phyloP scores from a whole-genome alignment of 2,113 vertebrate species.

The Dissostichus mawsoni region DNA sequence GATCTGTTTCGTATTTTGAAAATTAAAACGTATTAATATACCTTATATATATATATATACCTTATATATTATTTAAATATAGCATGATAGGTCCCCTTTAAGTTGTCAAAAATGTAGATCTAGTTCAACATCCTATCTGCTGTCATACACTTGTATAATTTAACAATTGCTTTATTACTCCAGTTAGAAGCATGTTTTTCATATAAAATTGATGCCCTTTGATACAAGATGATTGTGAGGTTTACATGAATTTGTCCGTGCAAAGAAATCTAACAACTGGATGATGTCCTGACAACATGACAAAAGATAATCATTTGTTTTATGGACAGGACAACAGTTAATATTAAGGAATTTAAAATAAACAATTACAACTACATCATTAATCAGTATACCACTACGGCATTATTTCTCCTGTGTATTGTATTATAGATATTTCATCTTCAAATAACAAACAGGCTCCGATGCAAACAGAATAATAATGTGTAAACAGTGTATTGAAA shows the following conservation, averaged over 20 bases:
- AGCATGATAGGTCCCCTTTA: too few relatives aligned
- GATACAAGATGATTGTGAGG: slow-evolving; percentile 7
- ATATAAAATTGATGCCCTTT: neutral
- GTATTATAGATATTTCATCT: slow-evolving; percentile 9
- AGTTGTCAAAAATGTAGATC: neutral
- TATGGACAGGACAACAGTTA: neutral
- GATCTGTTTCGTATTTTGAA: too few relatives aligned
- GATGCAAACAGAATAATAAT: slow-evolving; percentile 29
- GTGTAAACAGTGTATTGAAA: slow-evolving; percentile 34
- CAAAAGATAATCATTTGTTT: neutral
- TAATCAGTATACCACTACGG: neutral
- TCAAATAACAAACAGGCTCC: slow-evolving; percentile 10
- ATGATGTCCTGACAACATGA: neutral
- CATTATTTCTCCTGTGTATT: neutral
- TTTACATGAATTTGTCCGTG: neutral
- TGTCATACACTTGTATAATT: neutral
- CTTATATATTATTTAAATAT: too few relatives aligned
- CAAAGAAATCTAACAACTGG: neutral
- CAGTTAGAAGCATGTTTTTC: neutral
- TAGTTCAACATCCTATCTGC: neutral
- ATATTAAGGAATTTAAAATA: neutral
- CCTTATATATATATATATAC: too few relatives aligned
- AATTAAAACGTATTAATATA: too few relatives aligned
- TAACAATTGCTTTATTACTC: neutral
- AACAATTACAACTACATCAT: neutral